Conservation (phyloP, 2,888 invertebrate species). For the Nemotelus pantherinus region DNA sequence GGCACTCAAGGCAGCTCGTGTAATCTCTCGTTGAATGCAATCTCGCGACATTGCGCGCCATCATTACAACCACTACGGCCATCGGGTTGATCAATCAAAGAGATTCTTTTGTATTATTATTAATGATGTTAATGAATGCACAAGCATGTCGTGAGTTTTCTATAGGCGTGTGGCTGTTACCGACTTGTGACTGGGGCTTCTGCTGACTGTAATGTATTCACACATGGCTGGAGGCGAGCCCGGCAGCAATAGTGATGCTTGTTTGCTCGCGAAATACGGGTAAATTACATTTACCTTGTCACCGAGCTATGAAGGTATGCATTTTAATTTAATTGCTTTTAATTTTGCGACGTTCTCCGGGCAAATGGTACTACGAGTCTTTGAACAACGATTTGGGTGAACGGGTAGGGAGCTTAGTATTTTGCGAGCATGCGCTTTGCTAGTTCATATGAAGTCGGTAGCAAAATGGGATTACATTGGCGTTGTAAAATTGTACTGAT, state of each 20-base stretch:
- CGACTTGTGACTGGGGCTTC: not conserved
- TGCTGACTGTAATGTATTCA: conserved; percentile 1
- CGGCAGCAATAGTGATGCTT: not conserved
- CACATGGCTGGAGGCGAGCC: not conserved
- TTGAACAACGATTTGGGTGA: not conserved
- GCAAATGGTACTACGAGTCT: conserved; percentile 5
- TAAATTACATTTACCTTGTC: not conserved
- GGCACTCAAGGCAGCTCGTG: too few species aligned
- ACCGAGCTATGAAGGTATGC: not conserved
- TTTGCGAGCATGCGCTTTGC: too few species aligned
- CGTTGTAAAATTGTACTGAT: too few species aligned
- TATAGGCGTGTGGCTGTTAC: not conserved
- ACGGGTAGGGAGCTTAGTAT: too few species aligned
- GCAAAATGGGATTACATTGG: too few species aligned
- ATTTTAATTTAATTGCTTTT: conserved; percentile 33
- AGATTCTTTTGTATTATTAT: conserved; percentile 22
- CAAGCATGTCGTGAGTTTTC: conserved; percentile 1
- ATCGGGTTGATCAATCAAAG: conserved; percentile 28
- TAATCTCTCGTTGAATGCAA: conserved; percentile 4
- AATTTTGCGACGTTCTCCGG: conserved; percentile 11
- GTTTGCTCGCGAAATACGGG: not conserved
- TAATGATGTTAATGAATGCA: conserved; percentile 28
- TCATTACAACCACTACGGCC: not conserved
- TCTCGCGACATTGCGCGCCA: not conserved
- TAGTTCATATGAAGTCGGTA: too few species aligned